Percentiles rank a stretch among this genome's conserved stretches.
Evolutionary conservation across 2,797 vertebrate genomes (phyloP).

Genomic region (Garrulus glandarius): DNA sequence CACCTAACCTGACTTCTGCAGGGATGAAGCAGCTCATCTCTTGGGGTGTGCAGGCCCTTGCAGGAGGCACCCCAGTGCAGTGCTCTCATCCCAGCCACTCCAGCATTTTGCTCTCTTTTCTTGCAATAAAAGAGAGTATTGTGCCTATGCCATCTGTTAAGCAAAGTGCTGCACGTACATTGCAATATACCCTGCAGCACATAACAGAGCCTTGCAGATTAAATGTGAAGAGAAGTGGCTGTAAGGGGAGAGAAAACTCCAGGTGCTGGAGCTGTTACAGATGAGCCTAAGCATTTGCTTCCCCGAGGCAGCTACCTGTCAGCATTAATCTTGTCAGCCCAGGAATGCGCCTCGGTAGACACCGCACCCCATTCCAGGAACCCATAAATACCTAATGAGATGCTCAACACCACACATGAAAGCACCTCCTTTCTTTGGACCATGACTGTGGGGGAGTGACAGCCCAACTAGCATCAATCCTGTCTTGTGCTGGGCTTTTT

Average conservation of each 20-base stretch:
- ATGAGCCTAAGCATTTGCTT: conserved; percentile 30
- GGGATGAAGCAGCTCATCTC: not conserved
- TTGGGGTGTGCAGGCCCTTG: not conserved
- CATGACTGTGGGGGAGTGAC: not conserved
- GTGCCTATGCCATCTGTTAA: conserved; percentile 23
- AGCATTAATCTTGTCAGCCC: conserved; percentile 46
- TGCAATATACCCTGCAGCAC: conserved; percentile 5
- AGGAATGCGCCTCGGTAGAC: conserved; percentile 32
- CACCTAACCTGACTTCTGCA: not conserved
- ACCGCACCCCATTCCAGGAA: conserved; percentile 43
- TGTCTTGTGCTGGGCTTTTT: not conserved
- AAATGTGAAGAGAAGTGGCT: conserved; percentile 5
- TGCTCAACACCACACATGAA: conserved; percentile 15
- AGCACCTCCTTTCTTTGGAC: not conserved
- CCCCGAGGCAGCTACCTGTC: conserved; percentile 31
- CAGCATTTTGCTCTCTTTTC: not conserved
- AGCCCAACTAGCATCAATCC: not conserved
- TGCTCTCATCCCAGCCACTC: not conserved
- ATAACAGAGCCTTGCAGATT: not conserved
- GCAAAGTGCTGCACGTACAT: not conserved
- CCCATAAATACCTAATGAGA: conserved; percentile 1
- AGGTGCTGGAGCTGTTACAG: conserved; percentile 61
- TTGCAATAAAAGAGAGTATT: not conserved
- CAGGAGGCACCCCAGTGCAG: not conserved
- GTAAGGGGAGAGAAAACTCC: conserved; percentile 28